Percentiles rank a stretch among this genome's conserved stretches.
Conservation (phyloP, 2,113 vertebrate genomes). For the Elanoides forficatus region DNA sequence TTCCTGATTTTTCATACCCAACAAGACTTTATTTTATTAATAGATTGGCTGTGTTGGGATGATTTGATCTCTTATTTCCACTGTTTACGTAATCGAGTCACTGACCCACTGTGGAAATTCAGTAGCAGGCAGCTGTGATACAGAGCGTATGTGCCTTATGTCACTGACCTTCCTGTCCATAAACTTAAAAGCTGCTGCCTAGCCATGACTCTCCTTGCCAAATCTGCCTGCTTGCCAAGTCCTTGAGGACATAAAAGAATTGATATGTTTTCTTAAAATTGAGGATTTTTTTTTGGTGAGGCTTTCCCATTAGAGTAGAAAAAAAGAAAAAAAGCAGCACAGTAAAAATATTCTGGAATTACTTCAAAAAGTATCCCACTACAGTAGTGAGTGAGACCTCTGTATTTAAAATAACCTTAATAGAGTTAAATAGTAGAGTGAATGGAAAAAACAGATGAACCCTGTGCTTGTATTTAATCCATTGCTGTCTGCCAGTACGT, state of each 20-base stretch:
- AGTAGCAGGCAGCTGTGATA: neutral
- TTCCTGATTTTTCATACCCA: neutral
- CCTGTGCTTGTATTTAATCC: neutral
- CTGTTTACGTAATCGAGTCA: conserved; percentile 15
- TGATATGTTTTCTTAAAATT: neutral
- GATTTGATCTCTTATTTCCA: neutral
- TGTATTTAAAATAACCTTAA: conserved; percentile 3
- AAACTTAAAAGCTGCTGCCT: conserved; percentile 25
- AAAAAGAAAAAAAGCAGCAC: neutral
- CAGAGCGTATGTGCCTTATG: neutral
- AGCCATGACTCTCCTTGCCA: neutral
- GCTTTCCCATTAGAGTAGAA: neutral
- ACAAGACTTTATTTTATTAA: neutral
- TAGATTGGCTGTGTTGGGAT: neutral
- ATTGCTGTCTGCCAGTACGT: neutral
- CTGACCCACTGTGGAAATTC: conserved; percentile 28
- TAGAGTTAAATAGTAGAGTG: neutral
- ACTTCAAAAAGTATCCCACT: neutral
- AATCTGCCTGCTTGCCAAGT: neutral
- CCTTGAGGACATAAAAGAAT: neutral
- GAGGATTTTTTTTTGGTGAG: neutral
- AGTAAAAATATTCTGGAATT: neutral
- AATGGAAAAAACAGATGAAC: conserved; percentile 27
- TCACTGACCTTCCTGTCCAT: conserved; percentile 25
- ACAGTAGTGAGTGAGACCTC: neutral